These are phyloP conservation scores for Pangasius larnaudii DNA, from an alignment of 2,797 vertebrate genomes.

Conservation along the genomic window DNA sequence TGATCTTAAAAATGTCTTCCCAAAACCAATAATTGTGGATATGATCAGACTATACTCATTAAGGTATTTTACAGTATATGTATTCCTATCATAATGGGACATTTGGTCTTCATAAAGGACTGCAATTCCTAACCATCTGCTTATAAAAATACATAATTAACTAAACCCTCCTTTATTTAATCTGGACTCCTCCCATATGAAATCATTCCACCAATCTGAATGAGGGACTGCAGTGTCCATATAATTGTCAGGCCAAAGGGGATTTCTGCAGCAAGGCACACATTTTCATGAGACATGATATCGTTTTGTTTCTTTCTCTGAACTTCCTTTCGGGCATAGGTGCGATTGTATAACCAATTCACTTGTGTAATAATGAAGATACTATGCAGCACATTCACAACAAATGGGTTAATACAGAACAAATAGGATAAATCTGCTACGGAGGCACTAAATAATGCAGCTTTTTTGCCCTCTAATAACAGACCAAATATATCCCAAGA, in stretches of 20 bases:
- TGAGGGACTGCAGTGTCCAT: slow-evolving; percentile 49
- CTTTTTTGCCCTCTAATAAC: slow-evolving; percentile 60
- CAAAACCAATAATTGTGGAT: slow-evolving; percentile 58
- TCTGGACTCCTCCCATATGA: slow-evolving; percentile 33
- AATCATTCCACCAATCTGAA: slow-evolving; percentile 49
- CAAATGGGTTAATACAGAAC: slow-evolving; percentile 48
- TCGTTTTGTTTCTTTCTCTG: slow-evolving; percentile 39
- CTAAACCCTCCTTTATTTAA: slow-evolving; percentile 47
- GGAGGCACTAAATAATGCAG: slow-evolving; percentile 60
- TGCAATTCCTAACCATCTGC: slow-evolving; percentile 20
- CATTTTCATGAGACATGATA: slow-evolving; percentile 56
- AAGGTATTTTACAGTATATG: not conserved
- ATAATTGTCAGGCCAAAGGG: slow-evolving; percentile 58
- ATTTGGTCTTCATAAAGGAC: slow-evolving; percentile 15
- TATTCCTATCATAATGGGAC: not conserved
- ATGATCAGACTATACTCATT: not conserved
- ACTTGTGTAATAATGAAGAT: slow-evolving; percentile 63
- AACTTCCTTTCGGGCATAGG: slow-evolving; percentile 49
- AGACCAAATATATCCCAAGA: slow-evolving; percentile 55
- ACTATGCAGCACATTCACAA: slow-evolving; percentile 54
- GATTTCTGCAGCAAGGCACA: slow-evolving; percentile 47
- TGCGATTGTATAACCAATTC: slow-evolving; percentile 60
- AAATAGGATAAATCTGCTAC: slow-evolving; percentile 49
- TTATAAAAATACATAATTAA: slow-evolving; percentile 32
- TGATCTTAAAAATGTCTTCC: slow-evolving; percentile 69